phyloP scores from a whole-genome alignment of 2,113 vertebrate genomes.

The Grammomys dolichurus region DNA sequence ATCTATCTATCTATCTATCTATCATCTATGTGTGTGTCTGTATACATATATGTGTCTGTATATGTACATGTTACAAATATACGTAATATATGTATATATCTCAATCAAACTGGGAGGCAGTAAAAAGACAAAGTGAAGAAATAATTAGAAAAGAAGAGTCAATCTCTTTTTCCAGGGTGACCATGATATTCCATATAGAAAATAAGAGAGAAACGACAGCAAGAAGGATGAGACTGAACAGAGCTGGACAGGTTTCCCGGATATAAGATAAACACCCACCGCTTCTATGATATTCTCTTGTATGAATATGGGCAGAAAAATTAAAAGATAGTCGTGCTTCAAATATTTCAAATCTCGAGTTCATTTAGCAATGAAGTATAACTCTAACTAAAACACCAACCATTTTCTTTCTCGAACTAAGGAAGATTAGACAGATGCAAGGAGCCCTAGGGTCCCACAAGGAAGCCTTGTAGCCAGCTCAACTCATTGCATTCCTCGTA shows the following conservation, averaged over 20 bases:
- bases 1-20: no score
- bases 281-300: background rate
- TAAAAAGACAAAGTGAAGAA: background rate
- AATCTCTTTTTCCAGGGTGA: background rate
- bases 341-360: background rate
- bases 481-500: background rate
- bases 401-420: slow-evolving; percentile 30
- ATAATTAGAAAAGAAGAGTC: background rate
- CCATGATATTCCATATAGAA: background rate
- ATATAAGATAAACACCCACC: background rate
- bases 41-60: background rate
- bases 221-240: background rate
- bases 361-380: slow-evolving; percentile 3
- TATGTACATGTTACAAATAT: background rate
- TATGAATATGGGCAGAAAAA: background rate
- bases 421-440: background rate
- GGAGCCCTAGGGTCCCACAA: background rate
- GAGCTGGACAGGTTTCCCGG: slow-evolving; percentile 11
- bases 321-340: background rate
- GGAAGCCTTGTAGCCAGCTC: background rate
- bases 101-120: background rate
- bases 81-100: background rate
- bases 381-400: background rate
- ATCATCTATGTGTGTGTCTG: background rate
- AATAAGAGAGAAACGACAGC: background rate